Evolutionary conservation across 2,888 invertebrate species (phyloP), one percentile per base, ranked within the genome.

Genomic region (Siphlonurus alternatus): DNA sequence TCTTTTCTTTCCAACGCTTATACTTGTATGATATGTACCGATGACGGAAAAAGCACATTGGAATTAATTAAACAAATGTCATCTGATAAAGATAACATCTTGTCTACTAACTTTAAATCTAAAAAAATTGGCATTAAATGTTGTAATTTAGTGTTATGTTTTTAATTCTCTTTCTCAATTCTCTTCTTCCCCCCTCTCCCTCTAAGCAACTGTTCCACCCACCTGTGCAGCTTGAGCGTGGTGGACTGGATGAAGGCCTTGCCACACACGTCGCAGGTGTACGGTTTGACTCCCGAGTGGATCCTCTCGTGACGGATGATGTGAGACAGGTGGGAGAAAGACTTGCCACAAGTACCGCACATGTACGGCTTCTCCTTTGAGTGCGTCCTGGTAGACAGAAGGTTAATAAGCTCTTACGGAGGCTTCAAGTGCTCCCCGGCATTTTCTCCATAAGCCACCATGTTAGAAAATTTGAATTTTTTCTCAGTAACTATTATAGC

Each of bases 221-320:
- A 64, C 64, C 59, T 70, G 63, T 74, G 74, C 5, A 67, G 65
- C 59, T 71, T 73, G 0, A 74, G 65, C 1, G 73, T 72, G 3
- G 71, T 70, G 20, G 72, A 70, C 61, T 74, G 74, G 2, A 69
- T 70, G 63, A 74, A 75, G 51, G 70, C 69, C 63, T 70, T 71
- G 51, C 71, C 70, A 66, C 74, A 74, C 60, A 72, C 67, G 25
- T 70, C 67, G 60, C 74, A 74, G 10, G 66, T 66, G 63, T 73
- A 73, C 0, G 73, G 74, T 25, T 65, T 71, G 70, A 20, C 71
- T 2, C 68, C 68, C 5, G 66, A 64, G 65, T 76, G 76, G 20
- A 73, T 73, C n/a, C 74, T 71, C 64, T 75, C 74, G 63, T 76
- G 76, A 2, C 76, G 70, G 63, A 75, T 74, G 24, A 74, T 73